A percentile compares a stretch with the other conserved stretches of the same genome.
These are phyloP conservation scores for Taurulus bubalis DNA, from an alignment of 2,113 vertebrate species.

Conservation along the genomic window DNA sequence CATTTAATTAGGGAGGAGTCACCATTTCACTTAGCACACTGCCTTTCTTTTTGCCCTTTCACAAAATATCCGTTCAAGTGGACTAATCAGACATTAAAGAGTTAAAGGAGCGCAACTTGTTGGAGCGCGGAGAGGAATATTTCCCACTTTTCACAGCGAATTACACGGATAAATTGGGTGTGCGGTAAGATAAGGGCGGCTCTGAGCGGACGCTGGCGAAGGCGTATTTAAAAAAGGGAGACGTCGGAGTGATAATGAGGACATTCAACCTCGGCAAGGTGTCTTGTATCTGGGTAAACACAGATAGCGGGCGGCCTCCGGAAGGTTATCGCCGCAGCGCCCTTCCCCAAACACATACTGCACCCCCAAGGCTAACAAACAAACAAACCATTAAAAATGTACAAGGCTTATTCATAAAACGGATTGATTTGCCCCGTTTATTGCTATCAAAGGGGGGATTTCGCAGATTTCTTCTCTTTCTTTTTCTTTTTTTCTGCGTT, in stretches of 20 bases:
- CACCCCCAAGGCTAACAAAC: conserved; percentile 81
- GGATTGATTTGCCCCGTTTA: conserved; percentile 82
- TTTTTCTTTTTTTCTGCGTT: conserved; percentile 52
- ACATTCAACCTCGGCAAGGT: conserved; percentile 75
- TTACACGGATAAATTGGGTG: conserved; percentile 75
- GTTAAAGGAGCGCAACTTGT: conserved; percentile 74
- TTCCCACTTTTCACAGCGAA: conserved; percentile 77
- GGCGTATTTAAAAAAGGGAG: conserved; percentile 64
- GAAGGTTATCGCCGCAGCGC: conserved; percentile 76
- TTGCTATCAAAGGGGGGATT: conserved; percentile 79
- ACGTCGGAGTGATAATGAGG: conserved; percentile 76
- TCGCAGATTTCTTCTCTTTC: conserved; percentile 28
- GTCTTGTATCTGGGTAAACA: conserved; percentile 81
- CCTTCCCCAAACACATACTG: conserved; percentile 74
- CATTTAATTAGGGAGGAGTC: conserved; percentile 80
- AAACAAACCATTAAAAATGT: conserved; percentile 84
- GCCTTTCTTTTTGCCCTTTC: conserved; percentile 66
- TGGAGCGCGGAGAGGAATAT: conserved; percentile 72
- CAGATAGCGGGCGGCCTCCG: conserved; percentile 78
- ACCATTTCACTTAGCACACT: conserved; percentile 60
- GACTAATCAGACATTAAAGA: conserved; percentile 79
- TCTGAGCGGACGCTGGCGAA: conserved; percentile 67
- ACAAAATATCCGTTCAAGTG: conserved; percentile 77
- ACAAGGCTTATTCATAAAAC: conserved; percentile 83
- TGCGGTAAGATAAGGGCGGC: conserved; percentile 67